Evolutionary conservation across 2,888 invertebrate species (phyloP).

Genomic region (Heliconius ethilla): DNA sequence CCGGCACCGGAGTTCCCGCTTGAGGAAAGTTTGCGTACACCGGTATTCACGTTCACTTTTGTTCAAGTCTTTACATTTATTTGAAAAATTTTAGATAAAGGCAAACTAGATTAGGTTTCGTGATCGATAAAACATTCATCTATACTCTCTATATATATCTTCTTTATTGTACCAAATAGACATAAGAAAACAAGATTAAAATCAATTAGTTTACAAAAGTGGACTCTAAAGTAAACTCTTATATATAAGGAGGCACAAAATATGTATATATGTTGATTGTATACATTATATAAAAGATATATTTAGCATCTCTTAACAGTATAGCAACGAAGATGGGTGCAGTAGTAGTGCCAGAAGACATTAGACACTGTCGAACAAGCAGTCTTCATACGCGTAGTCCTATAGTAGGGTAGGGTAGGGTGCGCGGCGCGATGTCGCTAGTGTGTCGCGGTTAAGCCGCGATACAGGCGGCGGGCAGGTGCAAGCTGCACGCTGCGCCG

Average conservation of each 20-base stretch:
- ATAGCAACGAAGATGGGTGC: too few relatives aligned
- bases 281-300: too few relatives aligned
- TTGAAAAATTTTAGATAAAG: conserved; percentile 10
- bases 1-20: conserved; percentile 33
- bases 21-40: conserved; percentile 40
- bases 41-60: conserved; percentile 38
- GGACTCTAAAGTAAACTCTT: too few relatives aligned
- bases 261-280: too few relatives aligned
- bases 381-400: conserved; percentile 24
- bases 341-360: not conserved
- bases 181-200: too few relatives aligned
- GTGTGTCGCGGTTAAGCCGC: conserved; percentile 62
- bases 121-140: not conserved
- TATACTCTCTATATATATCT: not conserved
- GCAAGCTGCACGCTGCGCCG: conserved; percentile 79
- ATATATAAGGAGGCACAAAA: too few relatives aligned
- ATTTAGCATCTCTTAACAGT: too few relatives aligned
- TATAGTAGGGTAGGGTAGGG: conserved; percentile 9
- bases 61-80: conserved; percentile 22
- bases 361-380: conserved; percentile 1
- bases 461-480: conserved; percentile 64
- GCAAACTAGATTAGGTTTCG: not conserved
- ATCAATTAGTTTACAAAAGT: too few relatives aligned
- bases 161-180: too few relatives aligned
- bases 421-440: conserved; percentile 47